Evolutionary conservation across 1,140 invertebrate genomes (phyloP), one percentile per base, ranked within the genome.

Genomic region (Anoplophora glabripennis): DNA sequence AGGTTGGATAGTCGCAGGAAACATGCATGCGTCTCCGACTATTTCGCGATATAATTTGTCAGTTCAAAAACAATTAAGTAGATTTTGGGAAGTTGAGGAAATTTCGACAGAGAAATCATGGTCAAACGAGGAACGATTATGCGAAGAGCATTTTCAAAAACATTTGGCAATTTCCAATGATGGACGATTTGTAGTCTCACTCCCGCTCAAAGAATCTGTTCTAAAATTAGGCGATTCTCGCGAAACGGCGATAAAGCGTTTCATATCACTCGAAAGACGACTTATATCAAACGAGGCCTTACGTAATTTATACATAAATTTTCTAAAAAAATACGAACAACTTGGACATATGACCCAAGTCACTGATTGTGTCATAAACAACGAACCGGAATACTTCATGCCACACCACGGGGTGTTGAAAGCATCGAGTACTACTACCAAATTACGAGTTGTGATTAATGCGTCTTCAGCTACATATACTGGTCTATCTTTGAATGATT

Each of bases 321-420:
- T 71, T 36, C 48, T 71, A 55, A 28, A 14, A n/a, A 67, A 71
- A 46, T 69, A 69, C 37, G 47, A 57, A 34, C 11, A 9, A 3
- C n/a, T 64, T 0, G 14, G 41, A 1, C 67, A 71, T 41, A 71
- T 69, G 69, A 47, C 53, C 3, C 1, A 14, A 28, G 44, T 60
- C 7, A 36, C 40, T 7, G 8, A 28, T 14, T 1, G 4, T 10
- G 3, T 3, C 21, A n/a, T 8, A 7, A 36, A 4, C 33, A n/a
- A 33, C 8, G n/a, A 18, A n/a, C 11, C 35, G 5, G n/a, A 49
- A 49, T 49, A 49, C 12, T 49, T 33, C 18, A 15, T 79, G 7
- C 76, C 77, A 3, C 79, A 81, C 69, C 77, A 78, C 45, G 63
- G 63, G 0, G 75, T 80, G 0, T 34, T 77, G 3, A 66, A 68